These are phyloP conservation scores for Itoplectis maculator DNA, from an alignment of 2,888 invertebrate genomes.

Conservation along the genomic window DNA sequence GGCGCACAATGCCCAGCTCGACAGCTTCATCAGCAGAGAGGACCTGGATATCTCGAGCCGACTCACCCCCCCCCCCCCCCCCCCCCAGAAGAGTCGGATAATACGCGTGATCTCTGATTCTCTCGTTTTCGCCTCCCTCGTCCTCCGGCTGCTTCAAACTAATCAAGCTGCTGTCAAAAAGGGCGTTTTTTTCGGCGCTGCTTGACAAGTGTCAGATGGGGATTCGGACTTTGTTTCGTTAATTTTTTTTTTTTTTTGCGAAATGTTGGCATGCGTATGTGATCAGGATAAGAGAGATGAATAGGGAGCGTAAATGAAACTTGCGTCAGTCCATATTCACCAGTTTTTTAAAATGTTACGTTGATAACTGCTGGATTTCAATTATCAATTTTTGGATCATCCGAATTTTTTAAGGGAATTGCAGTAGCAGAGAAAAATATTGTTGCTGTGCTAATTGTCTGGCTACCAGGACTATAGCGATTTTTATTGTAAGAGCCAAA, in stretches of 20 bases:
- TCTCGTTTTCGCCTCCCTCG: slow-evolving; percentile 27
- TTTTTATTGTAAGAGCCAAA: background rate
- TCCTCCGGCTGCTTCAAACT: slow-evolving; percentile 69
- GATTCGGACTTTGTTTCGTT: background rate
- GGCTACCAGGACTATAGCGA: no score
- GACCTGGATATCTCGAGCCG: slow-evolving; percentile 26
- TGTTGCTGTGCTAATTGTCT: no score
- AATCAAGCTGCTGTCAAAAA: slow-evolving; percentile 72
- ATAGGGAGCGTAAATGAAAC: no score
- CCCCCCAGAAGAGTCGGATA: slow-evolving; percentile 40
- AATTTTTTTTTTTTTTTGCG: no score
- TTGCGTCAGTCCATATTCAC: no score
- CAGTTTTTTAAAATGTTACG: no score
- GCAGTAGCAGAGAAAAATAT: no score
- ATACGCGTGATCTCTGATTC: slow-evolving; percentile 46
- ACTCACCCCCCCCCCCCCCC: background rate
- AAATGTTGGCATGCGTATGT: no score
- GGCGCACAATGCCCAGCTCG: slow-evolving; percentile 64
- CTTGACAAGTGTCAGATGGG: slow-evolving; percentile 20
- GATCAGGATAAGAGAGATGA: no score
- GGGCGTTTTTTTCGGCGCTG: slow-evolving; percentile 62
- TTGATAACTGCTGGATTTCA: no score
- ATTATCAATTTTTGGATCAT: no score
- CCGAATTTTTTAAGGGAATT: no score
- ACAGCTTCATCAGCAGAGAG: slow-evolving; percentile 76